Percentiles rank a stretch among this genome's conserved stretches.
Evolutionary conservation across 2,113 vertebrate species (phyloP).

Genomic region (Irena cyanogastra): DNA sequence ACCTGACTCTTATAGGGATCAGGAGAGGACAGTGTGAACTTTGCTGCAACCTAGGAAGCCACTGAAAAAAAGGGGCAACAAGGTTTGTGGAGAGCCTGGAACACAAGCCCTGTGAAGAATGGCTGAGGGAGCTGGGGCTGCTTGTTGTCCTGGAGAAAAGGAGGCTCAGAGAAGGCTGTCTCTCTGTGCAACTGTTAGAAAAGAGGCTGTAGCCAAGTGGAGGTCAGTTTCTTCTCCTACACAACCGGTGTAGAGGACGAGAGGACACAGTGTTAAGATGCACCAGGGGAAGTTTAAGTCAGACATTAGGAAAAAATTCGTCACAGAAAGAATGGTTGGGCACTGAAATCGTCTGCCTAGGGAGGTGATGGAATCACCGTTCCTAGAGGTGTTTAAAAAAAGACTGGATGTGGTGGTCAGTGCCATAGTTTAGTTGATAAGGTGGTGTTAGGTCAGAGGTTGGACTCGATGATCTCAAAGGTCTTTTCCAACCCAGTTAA

Average conservation of each 20-base stretch:
- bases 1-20: not conserved
- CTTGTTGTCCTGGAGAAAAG: not conserved
- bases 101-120: not conserved
- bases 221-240: not conserved
- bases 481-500: not conserved
- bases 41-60: not conserved
- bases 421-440: not conserved
- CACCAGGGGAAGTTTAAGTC: not conserved
- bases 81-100: not conserved
- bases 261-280: not conserved
- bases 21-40: not conserved
- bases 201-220: not conserved
- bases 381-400: not conserved
- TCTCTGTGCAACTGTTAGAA: not conserved
- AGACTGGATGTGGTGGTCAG: accelerated
- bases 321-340: not conserved
- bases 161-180: not conserved
- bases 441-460: not conserved
- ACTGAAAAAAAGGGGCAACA: not conserved
- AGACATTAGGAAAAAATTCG: not conserved
- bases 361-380: not conserved
- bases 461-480: no score
- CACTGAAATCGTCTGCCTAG: not conserved
- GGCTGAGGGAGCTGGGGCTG: not conserved
- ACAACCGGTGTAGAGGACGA: not conserved